These are phyloP conservation scores for Cosmia trapezina DNA, from an alignment of 2,888 invertebrate genomes.

Conservation along the genomic window DNA sequence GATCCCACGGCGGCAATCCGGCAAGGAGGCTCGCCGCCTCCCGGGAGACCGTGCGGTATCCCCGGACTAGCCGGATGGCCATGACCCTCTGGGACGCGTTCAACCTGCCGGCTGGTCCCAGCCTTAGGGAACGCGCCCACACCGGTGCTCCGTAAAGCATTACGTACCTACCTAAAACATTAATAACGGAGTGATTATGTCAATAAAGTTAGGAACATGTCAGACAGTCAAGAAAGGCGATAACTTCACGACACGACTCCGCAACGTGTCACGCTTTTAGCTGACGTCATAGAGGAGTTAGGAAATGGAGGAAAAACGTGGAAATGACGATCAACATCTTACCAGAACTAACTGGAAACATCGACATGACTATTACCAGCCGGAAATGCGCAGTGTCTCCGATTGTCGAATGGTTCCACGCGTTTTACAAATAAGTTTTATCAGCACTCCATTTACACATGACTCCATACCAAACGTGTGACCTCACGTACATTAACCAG, in stretches of 20 bases:
- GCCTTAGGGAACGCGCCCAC: too few species aligned
- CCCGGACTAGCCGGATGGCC: too few species aligned
- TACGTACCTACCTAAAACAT: too few species aligned
- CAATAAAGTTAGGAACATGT: slow-evolving; percentile 57
- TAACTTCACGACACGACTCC: slow-evolving; percentile 45
- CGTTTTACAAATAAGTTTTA: not conserved
- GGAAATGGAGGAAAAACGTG: slow-evolving; percentile 12
- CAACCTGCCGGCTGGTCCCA: too few species aligned
- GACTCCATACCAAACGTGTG: not conserved
- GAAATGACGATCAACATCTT: not conserved
- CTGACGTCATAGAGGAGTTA: slow-evolving; percentile 23
- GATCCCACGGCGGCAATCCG: too few species aligned
- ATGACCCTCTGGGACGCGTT: too few species aligned
- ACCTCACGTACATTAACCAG: slow-evolving; percentile 44
- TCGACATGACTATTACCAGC: not conserved
- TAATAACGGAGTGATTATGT: slow-evolving; percentile 54
- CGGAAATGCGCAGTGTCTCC: not conserved
- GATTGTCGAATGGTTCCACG: not conserved
- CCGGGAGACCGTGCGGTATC: too few species aligned
- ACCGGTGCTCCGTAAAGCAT: too few species aligned
- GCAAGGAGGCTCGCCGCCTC: too few species aligned
- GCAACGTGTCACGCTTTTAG: slow-evolving; percentile 24
- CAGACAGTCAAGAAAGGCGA: slow-evolving; percentile 30
- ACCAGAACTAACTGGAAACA: not conserved
- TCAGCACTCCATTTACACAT: slow-evolving; percentile 3